Conservation (phyloP, 2,113 vertebrate species). For the Epinephelus fuscoguttatus region DNA sequence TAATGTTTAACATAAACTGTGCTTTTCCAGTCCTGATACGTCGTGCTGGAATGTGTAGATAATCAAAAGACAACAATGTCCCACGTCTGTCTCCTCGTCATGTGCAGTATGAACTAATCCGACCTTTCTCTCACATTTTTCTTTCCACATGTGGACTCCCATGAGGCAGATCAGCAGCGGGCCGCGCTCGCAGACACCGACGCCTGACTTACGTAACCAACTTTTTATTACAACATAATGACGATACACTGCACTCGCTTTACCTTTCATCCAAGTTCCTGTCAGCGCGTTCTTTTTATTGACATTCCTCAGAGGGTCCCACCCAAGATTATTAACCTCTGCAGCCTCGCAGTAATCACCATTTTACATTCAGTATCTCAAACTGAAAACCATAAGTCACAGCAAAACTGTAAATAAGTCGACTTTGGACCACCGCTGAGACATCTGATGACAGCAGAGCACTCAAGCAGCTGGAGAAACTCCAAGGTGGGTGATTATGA, state of each 20-base stretch:
- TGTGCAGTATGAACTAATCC: conserved; percentile 4
- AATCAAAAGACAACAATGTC: not conserved
- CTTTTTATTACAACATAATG: conserved; percentile 34
- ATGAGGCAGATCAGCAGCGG: conserved; percentile 31
- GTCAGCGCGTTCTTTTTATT: conserved; percentile 33
- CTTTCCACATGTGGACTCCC: conserved; percentile 25
- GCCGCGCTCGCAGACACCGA: conserved; percentile 27
- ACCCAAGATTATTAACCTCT: conserved; percentile 50
- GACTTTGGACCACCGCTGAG: conserved; percentile 35
- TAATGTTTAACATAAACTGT: not conserved
- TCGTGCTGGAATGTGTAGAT: not conserved
- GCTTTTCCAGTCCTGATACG: not conserved
- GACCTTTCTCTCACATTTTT: conserved; percentile 28
- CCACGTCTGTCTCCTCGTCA: not conserved
- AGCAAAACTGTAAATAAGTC: conserved; percentile 46
- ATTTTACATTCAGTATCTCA: conserved; percentile 15
- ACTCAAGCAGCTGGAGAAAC: conserved; percentile 27
- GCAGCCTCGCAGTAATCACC: conserved; percentile 18
- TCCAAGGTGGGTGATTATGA: conserved; percentile 33
- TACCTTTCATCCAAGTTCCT: conserved; percentile 52
- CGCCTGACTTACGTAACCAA: conserved; percentile 36
- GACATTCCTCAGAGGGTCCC: conserved; percentile 37
- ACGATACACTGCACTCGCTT: conserved; percentile 16
- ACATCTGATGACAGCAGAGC: conserved; percentile 19
- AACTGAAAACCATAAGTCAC: conserved; percentile 37